Base-by-base conservation (phyloP, 2,797 vertebrate genomes). In the Oreochromis grahami region DNA sequence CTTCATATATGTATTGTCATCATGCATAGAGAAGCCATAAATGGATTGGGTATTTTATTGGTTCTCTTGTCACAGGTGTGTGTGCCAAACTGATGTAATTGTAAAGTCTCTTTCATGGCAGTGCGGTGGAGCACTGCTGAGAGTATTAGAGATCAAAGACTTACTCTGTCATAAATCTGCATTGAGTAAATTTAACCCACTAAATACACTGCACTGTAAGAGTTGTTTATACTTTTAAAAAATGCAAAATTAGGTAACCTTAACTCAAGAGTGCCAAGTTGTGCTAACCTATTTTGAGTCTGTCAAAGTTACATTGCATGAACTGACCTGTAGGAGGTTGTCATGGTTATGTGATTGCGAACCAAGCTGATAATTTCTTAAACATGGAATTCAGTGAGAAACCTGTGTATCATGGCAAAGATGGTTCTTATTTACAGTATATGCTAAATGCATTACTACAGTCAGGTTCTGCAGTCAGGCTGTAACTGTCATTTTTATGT, bases 21-120 rank as follows among this genome's bases (percentile, higher is more conserved):
- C 10, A 11, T 29, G 48, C 12, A 48, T 78, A 78, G 77, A 85
- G 56, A 51, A 78, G 79, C 86, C 79, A 87, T 90, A 92, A 90
- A 86, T 86, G 86, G 86, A 84, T 70, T 41, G 3, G 78, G 80
- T 78, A 60, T 84, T 76, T 80, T 56, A 70, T 79, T 76, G 43
- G 17, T 83, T 84, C 74, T 82, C 51, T 79, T 88, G 87, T 87
- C 84, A n/a, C 77, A 41, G 9, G 81, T 88, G 86, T 89, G 91
- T 90, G 88, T 77, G 72, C 83, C 86, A 85, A 90, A 90, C 85
- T 43, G 91, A 94, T 94, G 89, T 92, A 52, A 94, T 94, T 93
- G 86, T 85, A 83, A 91, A 92, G 81, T 92, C 85, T 94, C 89
- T 92, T 91, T 93, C 85, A 80, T 89, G 78, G 87, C 82, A 58